Evolutionary conservation across 2,888 invertebrate species (phyloP), one percentile per base, ranked within the genome.

Genomic region (Panopea generosa): DNA sequence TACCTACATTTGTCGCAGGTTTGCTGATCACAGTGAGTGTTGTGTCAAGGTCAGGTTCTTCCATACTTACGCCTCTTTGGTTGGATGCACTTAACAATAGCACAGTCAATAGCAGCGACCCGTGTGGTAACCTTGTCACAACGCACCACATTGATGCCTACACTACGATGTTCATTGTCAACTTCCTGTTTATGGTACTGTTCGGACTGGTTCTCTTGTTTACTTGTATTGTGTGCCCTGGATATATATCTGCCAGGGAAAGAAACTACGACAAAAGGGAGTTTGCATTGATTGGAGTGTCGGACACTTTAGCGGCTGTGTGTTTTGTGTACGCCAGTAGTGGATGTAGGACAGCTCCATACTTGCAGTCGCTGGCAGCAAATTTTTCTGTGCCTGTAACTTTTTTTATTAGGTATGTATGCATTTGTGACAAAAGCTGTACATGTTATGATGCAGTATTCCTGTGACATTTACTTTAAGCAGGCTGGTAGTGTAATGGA

Each of bases 341-440:
- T 59, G 89, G 89, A n/a, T 76, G 79, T 26, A 67, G 89, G 27
- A 89, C 89, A 49, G 85, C 89, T 7, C 87, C 87, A 1, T 89
- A 87, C 52, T 76, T 89, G n/a, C 87, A 86, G 71, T 86, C 87
- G 1, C 38, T 89, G 22, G 79, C 85, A 14, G 69, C 78, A 22
- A 89, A 89, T 73, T 87, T 86, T 61, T 67, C 73, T 49, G 82
- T 89, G 33, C 89, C 89, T 22, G 84, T 86, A 2, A 87, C 87
- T 53, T 89, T 89, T 66, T 57, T 84, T 22, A 77, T 82, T 16
- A 86, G 88, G 88, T 87, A 78, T 29, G 33, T 33, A 49, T 14
- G 53, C 2, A n/a, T 29, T 29, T 26, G 16, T 27, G 7, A 3
- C 4, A 38, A 33, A 20, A 2, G 38, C 20, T 56, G n/a, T 43